These are phyloP conservation scores for Lithodes maja DNA, from an alignment of 2,888 invertebrate genomes.

Conservation along the genomic window DNA sequence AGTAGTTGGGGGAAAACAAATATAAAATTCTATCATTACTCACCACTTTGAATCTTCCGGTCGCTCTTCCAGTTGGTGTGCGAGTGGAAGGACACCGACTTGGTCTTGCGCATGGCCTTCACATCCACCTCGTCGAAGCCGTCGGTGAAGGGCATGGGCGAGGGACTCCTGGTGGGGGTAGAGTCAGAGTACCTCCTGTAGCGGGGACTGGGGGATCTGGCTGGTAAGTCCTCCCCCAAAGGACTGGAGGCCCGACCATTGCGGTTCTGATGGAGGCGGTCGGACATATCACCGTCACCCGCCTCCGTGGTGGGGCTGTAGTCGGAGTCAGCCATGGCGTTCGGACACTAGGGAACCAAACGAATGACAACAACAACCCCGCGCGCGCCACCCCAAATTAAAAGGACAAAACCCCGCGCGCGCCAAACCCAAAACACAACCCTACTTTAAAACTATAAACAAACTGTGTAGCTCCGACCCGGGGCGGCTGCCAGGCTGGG, in stretches of 20 bases:
- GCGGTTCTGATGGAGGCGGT: slow-evolving; percentile 42
- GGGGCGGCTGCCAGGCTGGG: neutral
- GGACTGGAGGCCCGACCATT: slow-evolving; percentile 54
- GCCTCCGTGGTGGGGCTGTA: slow-evolving; percentile 47
- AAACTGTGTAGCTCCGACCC: neutral
- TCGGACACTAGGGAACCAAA: neutral
- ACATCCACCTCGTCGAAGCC: slow-evolving; percentile 46
- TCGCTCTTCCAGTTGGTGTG: slow-evolving; percentile 74
- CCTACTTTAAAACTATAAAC: neutral
- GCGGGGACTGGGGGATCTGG: slow-evolving; percentile 65
- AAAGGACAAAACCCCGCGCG: neutral
- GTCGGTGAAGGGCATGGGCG: slow-evolving; percentile 55
- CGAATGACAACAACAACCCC: neutral
- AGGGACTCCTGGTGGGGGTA: slow-evolving; percentile 61
- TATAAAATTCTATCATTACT: slow-evolving; percentile 70
- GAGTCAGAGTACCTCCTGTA: slow-evolving; percentile 65
- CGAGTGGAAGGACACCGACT: slow-evolving; percentile 74
- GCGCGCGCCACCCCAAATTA: neutral
- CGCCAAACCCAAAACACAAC: no score
- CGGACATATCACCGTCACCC: slow-evolving; percentile 17
- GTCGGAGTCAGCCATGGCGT: slow-evolving; percentile 53
- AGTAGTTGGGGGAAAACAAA: no score
- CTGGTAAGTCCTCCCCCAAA: slow-evolving; percentile 35
- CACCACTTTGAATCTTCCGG: slow-evolving; percentile 78
- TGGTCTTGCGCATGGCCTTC: slow-evolving; percentile 70